phyloP scores from a whole-genome alignment of 2,888 invertebrate species.

The Parapristionchus giblindavisi region DNA sequence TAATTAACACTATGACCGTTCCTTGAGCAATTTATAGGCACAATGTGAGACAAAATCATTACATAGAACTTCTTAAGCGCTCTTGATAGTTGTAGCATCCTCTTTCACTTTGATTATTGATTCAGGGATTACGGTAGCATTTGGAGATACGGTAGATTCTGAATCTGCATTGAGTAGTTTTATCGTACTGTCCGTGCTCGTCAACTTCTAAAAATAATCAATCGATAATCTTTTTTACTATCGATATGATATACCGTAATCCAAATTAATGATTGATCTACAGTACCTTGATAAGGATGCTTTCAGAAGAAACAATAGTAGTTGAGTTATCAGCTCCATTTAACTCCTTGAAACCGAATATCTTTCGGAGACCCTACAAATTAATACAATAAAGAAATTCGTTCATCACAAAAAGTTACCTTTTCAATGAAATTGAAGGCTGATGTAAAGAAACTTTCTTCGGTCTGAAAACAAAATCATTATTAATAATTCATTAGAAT shows the following conservation, averaged over 20 bases:
- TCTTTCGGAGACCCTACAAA: background rate
- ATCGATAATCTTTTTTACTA: too few species aligned
- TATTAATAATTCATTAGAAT: too few species aligned
- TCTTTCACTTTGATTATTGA: slow-evolving; percentile 15
- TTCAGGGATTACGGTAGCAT: slow-evolving; percentile 9
- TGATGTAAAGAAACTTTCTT: slow-evolving; percentile 6
- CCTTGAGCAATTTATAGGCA: too few species aligned
- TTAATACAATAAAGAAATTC: background rate
- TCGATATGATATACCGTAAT: too few species aligned
- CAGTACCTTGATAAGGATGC: background rate
- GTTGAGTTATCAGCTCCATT: slow-evolving; percentile 4
- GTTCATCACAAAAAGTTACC: background rate
- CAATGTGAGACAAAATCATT: too few species aligned
- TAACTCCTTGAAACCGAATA: slow-evolving; percentile 5
- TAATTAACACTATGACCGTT: too few species aligned
- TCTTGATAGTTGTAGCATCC: background rate
- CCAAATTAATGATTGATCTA: background rate
- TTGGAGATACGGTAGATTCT: background rate
- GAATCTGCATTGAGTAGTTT: background rate
- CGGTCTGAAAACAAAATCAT: too few species aligned
- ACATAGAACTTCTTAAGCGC: too few species aligned
- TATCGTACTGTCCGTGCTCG: background rate
- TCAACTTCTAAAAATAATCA: background rate
- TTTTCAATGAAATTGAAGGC: slow-evolving; percentile 12
- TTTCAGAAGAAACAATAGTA: background rate